A percentile compares a stretch with the other conserved stretches of the same genome.
These are phyloP conservation scores for Dreissena polymorpha DNA, from an alignment of 1,140 invertebrate species.

Conservation along the genomic window DNA sequence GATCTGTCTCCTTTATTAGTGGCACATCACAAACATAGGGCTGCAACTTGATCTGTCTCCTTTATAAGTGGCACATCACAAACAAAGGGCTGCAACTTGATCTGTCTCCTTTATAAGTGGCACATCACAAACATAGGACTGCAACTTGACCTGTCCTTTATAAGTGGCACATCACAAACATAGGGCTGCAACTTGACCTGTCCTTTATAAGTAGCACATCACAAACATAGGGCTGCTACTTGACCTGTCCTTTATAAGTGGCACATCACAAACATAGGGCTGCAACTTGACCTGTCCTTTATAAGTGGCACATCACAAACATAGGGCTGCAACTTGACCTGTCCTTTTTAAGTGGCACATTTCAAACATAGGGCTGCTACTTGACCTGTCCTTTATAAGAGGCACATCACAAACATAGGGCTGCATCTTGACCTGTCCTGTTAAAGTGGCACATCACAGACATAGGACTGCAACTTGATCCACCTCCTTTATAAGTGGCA, in stretches of 20 bases:
- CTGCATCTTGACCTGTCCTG: too few relatives aligned
- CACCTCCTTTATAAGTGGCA: slow-evolving; percentile 81
- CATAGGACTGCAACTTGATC: background rate
- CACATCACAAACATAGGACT: background rate
- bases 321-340: background rate
- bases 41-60: too few relatives aligned
- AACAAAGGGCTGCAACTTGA: background rate
- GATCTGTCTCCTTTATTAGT: slow-evolving; percentile 76
- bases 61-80: slow-evolving; percentile 80
- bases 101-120: slow-evolving; percentile 81
- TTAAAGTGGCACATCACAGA: slow-evolving; percentile 77
- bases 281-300: too few relatives aligned
- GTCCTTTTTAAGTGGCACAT: slow-evolving; percentile 80
- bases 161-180: slow-evolving; percentile 80
- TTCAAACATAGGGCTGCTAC: background rate
- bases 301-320: slow-evolving; percentile 80
- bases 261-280: background rate
- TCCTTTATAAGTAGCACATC: slow-evolving; percentile 80
- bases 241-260: slow-evolving; percentile 80
- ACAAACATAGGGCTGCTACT: background rate
- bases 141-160: too few relatives aligned
- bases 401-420: background rate
- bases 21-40: background rate
- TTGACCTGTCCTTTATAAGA: slow-evolving; percentile 80
- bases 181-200: background rate